Base-by-base conservation (phyloP, 2,888 invertebrate genomes). In the Gastracanthus pulcherrimus region DNA sequence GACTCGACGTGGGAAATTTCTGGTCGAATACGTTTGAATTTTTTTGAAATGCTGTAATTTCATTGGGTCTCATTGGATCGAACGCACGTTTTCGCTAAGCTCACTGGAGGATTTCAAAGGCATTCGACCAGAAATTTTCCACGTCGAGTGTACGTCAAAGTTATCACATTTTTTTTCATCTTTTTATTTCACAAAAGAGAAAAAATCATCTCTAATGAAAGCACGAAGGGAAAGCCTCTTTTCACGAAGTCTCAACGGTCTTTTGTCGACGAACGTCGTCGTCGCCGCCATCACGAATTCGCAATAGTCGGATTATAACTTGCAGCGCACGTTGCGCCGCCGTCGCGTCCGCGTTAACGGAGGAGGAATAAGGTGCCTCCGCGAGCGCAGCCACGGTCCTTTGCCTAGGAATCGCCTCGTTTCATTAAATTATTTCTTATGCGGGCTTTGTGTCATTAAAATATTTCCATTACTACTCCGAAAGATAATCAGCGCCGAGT, bases 361-460 rank as follows among this genome's bases (percentile, higher is more conserved):
- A n/a, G 60, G 23, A n/a, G n/a, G n/a, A n/a, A n/a, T n/a, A 51
- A 23, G 19, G 23, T 23, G 23, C 23, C 51, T 23, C 51, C 31
- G 34, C 13, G 36, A 34, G 0, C n/a, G n/a, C n/a, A n/a, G n/a
- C n/a, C n/a, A n/a, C n/a, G 26, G 13, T 38, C 45, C 9, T 38
- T 66, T 29, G 38, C 67, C 41, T 45, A 62, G 45, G 19, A 41
- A 67, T 67, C 29, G 45, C 26, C 29, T n/a, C 45, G 41, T 67
- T 67, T 67, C 38, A 67, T 67, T 41, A 67, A 67, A 41, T 26
- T 45, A 67, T 67, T 67, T 41, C 41, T 67, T 29, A 67, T 45
- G 41, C 41, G 41, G 67, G 67, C 41, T 41, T 67, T 67, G 38
- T 45, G 45, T 45, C 16, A 67, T 67, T 41, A 67, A 67, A 67